Evolutionary conservation across 2,113 vertebrate species (phyloP).

Genomic region (Pterocles gutturalis): DNA sequence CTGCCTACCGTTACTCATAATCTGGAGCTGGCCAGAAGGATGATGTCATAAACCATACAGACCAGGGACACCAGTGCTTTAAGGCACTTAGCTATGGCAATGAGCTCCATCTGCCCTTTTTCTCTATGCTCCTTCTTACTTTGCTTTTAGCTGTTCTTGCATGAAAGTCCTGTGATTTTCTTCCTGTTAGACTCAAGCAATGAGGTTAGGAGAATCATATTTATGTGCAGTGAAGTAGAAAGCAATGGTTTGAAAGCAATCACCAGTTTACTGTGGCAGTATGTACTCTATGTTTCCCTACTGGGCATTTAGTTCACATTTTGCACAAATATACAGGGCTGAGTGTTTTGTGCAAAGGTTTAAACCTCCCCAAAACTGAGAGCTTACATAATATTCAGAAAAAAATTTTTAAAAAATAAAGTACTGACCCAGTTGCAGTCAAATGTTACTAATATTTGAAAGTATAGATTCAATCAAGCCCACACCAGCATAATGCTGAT

Average conservation of each 20-base stretch:
- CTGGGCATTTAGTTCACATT: constrained; percentile 7
- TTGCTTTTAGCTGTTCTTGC: neutral
- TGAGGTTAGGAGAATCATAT: constrained; percentile 1
- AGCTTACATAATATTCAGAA: neutral
- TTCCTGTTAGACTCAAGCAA: neutral
- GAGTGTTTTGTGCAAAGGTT: neutral
- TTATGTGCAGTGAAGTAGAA: constrained; percentile 43
- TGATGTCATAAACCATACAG: neutral
- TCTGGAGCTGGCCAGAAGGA: neutral
- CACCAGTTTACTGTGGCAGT: neutral
- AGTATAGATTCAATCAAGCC: neutral
- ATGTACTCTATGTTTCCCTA: constrained; percentile 3
- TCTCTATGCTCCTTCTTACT: neutral
- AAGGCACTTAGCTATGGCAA: neutral
- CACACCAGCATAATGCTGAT: neutral
- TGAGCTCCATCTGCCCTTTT: neutral
- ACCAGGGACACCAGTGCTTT: neutral
- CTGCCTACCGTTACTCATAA: neutral
- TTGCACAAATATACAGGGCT: neutral
- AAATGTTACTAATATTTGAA: neutral
- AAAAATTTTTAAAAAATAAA: neutral
- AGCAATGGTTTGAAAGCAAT: constrained; percentile 23
- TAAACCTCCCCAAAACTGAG: neutral
- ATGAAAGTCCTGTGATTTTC: constrained; percentile 1
- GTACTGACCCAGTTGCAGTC: neutral